Evolutionary conservation across 2,888 invertebrate genomes (phyloP), one percentile per base, ranked within the genome.

Genomic region (Eupithecia pulchellata): DNA sequence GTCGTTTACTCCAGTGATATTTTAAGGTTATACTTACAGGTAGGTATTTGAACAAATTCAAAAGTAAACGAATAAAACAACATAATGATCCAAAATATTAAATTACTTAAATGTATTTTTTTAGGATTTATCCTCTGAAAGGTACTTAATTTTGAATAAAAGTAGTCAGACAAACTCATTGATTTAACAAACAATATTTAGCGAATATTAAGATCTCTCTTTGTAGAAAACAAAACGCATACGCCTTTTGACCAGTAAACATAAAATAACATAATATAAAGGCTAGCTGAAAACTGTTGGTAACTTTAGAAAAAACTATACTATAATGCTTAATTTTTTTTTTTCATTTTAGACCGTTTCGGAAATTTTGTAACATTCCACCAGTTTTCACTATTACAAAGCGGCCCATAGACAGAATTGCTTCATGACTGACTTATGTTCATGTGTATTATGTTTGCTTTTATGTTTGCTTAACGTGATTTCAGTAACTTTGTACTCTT

Each of bases 281-380:
- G 88, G 87, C 93, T 93, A 93, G 92, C 92, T 87, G 91, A 91
- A 90, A 92, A 91, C 91, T 92, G 89, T 88, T 93, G 93, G 93
- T 93, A 93, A 93, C 93, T 93, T 90, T 90, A 91, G 91, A 90
- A 90, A 89, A 86, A 87, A 89, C 80, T 91, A 88, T 83, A 82
- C 86, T 91, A 91, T 78, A 84, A 83, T 87, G 89, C 90, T 80
- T 82, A 77, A 81, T 74, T 77, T 80, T 77, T 80, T n/a, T 77
- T 77, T 67, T 78, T 81, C 80, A 82, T 72, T 78, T 85, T 84
- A 90, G 87, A 88, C 89, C 84, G 83, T 84, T 81, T 61, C 83
- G 84, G 85, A 64, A 42, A 64, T 86, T 67, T 65, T 47, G 66
- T 20, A 57, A 47, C 39, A 60, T 55, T 47, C 27, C 58, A 69